Conservation (phyloP, 2,797 vertebrate species). For the Myotis planiceps region DNA sequence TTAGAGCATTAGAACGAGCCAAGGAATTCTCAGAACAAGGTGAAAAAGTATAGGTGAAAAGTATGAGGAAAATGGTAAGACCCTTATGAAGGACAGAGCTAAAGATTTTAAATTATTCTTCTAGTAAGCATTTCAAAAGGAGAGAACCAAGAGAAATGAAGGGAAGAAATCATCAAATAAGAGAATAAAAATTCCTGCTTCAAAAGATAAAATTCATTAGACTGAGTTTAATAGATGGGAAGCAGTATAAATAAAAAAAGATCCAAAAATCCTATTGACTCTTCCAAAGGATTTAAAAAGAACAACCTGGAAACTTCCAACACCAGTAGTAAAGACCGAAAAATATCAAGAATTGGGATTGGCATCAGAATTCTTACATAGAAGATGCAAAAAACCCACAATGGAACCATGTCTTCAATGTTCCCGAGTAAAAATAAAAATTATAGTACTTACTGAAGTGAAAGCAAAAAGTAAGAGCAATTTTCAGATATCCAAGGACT, state of each 20-base stretch:
- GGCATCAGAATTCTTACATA: background rate
- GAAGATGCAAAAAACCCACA: background rate
- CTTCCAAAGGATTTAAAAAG: conserved; percentile 27
- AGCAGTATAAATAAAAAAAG: conserved; percentile 9
- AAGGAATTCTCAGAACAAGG: conserved; percentile 16
- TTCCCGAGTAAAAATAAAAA: background rate
- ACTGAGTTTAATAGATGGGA: background rate
- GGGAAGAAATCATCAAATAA: background rate
- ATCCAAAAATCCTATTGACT: background rate
- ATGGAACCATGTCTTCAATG: background rate
- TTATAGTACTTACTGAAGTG: background rate
- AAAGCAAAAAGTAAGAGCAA: background rate
- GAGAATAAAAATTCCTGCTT: background rate
- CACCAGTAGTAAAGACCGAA: background rate
- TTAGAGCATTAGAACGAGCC: background rate
- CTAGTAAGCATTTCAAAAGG: background rate
- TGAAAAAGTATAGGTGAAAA: background rate
- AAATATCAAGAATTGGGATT: background rate
- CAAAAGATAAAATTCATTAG: conserved; percentile 29
- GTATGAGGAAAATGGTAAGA: background rate
- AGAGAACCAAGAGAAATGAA: background rate
- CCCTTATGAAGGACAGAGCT: background rate
- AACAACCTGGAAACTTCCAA: background rate
- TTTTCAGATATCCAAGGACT: background rate
- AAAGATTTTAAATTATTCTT: conserved; percentile 10